Evolutionary conservation across 1,140 invertebrate species (phyloP).

Genomic region (Cydia amplana): DNA sequence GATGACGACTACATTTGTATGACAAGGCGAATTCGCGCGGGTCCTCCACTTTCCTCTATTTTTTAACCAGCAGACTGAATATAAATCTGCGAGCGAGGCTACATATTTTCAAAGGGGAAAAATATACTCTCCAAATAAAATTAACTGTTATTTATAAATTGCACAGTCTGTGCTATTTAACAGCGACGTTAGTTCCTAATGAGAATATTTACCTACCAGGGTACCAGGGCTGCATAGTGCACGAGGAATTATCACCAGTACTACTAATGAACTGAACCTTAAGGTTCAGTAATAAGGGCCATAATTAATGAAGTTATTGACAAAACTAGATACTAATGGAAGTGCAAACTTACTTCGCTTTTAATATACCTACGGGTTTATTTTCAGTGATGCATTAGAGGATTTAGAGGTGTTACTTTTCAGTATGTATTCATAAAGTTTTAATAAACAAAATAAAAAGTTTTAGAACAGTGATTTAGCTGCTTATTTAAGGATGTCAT

Average conservation of each 20-base stretch:
- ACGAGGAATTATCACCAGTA: background rate
- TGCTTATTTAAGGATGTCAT: no score
- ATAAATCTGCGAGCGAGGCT: no score
- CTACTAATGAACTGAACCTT: background rate
- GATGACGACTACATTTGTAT: no score
- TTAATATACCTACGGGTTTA: background rate
- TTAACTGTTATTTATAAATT: background rate
- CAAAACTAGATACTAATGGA: background rate
- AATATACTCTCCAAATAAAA: background rate
- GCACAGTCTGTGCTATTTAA: background rate
- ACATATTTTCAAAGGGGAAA: no score
- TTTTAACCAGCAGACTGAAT: no score
- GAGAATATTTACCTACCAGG: slow-evolving; percentile 27
- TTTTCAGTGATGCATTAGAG: background rate
- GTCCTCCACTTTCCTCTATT: no score
- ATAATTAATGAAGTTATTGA: background rate
- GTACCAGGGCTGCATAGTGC: slow-evolving; percentile 10
- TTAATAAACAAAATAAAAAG: no score
- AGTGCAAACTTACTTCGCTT: background rate
- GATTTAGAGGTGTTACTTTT: no score
- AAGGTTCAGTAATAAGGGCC: background rate
- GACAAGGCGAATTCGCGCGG: no score
- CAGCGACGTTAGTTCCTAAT: slow-evolving; percentile 5
- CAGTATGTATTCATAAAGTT: no score
- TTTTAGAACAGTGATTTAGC: no score